These are phyloP conservation scores for Morelia viridis DNA, from an alignment of 2,797 vertebrate genomes.

Conservation along the genomic window DNA sequence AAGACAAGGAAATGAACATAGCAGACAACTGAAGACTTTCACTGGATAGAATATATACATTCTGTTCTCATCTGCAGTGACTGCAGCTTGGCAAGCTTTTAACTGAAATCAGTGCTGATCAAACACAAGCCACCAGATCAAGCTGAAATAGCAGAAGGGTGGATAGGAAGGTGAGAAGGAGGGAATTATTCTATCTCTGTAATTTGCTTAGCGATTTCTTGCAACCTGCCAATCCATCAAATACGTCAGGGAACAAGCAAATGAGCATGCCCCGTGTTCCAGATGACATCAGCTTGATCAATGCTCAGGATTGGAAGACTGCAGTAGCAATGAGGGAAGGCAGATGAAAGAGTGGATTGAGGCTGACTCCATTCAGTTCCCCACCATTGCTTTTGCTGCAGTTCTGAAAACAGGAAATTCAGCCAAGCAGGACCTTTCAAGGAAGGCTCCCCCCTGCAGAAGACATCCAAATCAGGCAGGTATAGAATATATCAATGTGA, in stretches of 20 bases:
- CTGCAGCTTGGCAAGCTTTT: conserved; percentile 22
- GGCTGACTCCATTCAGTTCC: conserved; percentile 18
- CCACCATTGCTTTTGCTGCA: background rate
- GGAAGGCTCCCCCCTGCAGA: background rate
- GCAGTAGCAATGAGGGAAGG: conserved; percentile 58
- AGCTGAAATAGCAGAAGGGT: background rate
- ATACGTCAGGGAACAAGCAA: conserved; percentile 7
- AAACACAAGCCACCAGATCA: background rate
- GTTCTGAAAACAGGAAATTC: background rate
- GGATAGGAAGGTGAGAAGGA: background rate
- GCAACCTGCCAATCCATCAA: conserved; percentile 57
- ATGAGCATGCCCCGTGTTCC: conserved; percentile 68
- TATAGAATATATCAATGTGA: background rate
- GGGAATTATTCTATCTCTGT: background rate
- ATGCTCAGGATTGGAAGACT: conserved; percentile 64
- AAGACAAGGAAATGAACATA: background rate
- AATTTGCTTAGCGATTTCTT: conserved; percentile 26
- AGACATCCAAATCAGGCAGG: background rate
- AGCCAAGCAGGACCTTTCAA: background rate
- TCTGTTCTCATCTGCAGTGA: background rate
- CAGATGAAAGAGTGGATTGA: conserved; percentile 61
- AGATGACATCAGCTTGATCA: conserved; percentile 72
- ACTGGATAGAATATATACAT: background rate
- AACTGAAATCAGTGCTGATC: background rate
- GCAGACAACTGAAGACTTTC: background rate